A percentile compares a stretch with the other conserved stretches of the same genome.
Evolutionary conservation across 2,113 vertebrate species (phyloP).

Genomic region (Hystrix brachyura): DNA sequence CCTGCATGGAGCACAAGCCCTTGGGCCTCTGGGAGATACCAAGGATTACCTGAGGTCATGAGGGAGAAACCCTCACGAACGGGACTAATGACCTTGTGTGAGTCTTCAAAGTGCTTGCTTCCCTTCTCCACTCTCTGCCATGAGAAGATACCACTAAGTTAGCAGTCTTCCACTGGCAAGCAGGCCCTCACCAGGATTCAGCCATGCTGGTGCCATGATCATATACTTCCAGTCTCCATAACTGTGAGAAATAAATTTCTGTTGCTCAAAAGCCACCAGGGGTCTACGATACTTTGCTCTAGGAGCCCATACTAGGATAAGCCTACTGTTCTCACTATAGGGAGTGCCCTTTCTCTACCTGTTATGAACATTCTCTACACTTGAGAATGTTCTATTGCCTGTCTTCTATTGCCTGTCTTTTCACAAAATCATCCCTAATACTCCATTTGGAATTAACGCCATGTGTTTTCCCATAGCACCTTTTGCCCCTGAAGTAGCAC

Average conservation of each 20-base stretch:
- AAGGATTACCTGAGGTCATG: background rate
- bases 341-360: background rate
- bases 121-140: background rate
- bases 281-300: background rate
- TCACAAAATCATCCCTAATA: background rate
- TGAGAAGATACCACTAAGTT: background rate
- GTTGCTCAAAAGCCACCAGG: background rate
- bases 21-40: background rate
- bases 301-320: background rate
- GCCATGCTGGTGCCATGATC: background rate
- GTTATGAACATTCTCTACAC: background rate
- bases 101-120: background rate
- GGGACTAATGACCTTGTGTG: background rate
- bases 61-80: background rate
- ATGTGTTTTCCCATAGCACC: background rate
- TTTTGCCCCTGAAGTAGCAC: background rate
- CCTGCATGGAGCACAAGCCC: background rate
- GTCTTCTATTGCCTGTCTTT: background rate
- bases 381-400: background rate
- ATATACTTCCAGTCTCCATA: background rate
- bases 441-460: background rate
- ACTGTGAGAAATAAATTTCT: background rate
- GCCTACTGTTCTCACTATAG: background rate
- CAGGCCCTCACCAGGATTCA: background rate
- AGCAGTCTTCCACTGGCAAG: background rate